phyloP scores from a whole-genome alignment of 2,113 vertebrate genomes.

The Eonycteris spelaea region DNA sequence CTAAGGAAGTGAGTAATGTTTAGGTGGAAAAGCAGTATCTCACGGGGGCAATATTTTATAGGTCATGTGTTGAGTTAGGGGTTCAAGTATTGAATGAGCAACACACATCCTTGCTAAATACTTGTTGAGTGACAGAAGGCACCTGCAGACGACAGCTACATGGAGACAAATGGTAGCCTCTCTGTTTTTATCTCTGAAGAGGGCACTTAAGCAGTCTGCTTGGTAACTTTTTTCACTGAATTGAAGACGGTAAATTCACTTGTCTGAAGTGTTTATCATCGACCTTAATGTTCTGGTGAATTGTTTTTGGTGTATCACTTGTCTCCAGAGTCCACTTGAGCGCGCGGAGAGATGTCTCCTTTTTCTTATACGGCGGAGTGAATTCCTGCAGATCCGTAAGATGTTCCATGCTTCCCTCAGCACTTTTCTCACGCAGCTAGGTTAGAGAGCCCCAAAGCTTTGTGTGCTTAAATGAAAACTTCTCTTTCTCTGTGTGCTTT shows the following conservation, averaged over 20 bases:
- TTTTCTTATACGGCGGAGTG: rapidly evolving
- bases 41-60: background rate
- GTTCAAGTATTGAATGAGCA: background rate
- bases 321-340: constrained; percentile 6
- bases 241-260: constrained; percentile 44
- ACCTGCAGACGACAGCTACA: background rate
- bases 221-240: constrained; percentile 11
- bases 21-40: background rate
- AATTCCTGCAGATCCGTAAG: background rate
- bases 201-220: constrained; percentile 37
- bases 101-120: background rate
- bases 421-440: background rate
- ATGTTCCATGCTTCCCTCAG: no score
- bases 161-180: background rate
- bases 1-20: background rate
- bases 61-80: background rate
- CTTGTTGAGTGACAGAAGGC: constrained; percentile 13
- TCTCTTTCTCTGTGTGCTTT: background rate
- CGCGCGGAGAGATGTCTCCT: background rate
- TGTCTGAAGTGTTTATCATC: constrained; percentile 44
- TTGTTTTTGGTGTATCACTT: background rate
- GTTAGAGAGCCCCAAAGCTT: background rate
- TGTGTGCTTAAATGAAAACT: background rate
- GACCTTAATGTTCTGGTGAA: constrained; percentile 37
- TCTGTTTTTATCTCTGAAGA: constrained; percentile 52